Evolutionary conservation across 2,888 invertebrate genomes (phyloP).

Genomic region (Athetis lepigone): DNA sequence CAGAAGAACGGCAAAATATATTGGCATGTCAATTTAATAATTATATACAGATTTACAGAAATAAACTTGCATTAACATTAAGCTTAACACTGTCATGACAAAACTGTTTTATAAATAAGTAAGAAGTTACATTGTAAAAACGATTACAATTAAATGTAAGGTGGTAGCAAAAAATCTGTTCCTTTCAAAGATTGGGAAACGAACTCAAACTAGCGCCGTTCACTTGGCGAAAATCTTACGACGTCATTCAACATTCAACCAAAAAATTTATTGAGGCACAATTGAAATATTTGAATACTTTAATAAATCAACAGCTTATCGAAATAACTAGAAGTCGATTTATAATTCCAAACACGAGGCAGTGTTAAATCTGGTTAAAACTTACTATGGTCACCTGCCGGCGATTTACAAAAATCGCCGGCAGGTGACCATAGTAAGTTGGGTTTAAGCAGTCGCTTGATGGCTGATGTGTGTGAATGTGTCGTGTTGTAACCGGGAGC

Average conservation of each 20-base stretch:
- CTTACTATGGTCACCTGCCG: background rate
- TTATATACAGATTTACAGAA: constrained; percentile 3
- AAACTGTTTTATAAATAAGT: constrained; percentile 34
- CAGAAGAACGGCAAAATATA: constrained; percentile 20
- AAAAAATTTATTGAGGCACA: constrained; percentile 8
- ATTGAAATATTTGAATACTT: constrained; percentile 31
- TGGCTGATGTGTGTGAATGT: constrained; percentile 62
- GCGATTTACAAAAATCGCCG: constrained; percentile 9
- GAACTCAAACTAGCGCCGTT: constrained; percentile 13
- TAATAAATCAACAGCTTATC: constrained; percentile 25
- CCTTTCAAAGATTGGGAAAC: constrained; percentile 31
- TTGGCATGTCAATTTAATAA: constrained; percentile 18
- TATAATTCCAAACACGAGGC: constrained; percentile 32
- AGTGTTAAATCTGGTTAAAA: constrained; percentile 16
- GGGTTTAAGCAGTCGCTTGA: constrained; percentile 47
- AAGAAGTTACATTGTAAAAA: constrained; percentile 29
- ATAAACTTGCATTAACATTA: constrained; percentile 25
- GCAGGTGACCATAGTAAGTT: constrained; percentile 30
- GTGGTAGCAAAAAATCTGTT: constrained; percentile 29
- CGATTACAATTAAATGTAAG: constrained; percentile 26
- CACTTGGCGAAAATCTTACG: constrained; percentile 40
- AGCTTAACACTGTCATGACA: constrained; percentile 21
- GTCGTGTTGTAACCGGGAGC: constrained; percentile 79
- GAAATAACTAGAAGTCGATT: constrained; percentile 31
- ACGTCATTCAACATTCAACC: constrained; percentile 8